Evolutionary conservation across 23 tunicate species (phyloP), one percentile per base, ranked within the genome.

Genomic region (Styela plicata): DNA sequence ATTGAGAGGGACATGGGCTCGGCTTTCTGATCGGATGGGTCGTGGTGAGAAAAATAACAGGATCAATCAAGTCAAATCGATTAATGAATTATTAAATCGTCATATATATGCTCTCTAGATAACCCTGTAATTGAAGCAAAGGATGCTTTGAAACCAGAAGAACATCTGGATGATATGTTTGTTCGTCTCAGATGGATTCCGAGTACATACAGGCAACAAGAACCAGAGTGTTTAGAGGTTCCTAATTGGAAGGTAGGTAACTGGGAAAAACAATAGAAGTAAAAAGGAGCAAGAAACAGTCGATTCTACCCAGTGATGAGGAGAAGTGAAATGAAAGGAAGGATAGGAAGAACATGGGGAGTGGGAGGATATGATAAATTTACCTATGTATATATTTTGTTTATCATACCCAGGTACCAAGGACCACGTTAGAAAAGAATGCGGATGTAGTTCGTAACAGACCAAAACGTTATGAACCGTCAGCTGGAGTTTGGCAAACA

Each of bases 391-490:
- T n/a, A n/a, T n/a, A n/a, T n/a, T n/a, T n/a, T n/a, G n/a, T n/a
- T n/a, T n/a, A n/a, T n/a, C n/a, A 16, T 27, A 67, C 18, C 31
- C 25, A 76, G 81, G 2, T 90, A 3, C 89, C 89, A 0, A 29
- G 69, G 5, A 74, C 89, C 31, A 85, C 96, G 2, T 52, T 66
- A 79, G 96, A 90, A 63, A 74, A 80, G 31, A 85, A 90, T 61
- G 69, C 96, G 10, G 96, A 90, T 63, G 68, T 90, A 85, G 96
- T 90, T 17, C 79, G 89, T 20, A 36, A 80, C 37, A 74, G 83
- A 69, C 81, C 88, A 1, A 84, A 85, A 31, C 53, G 86, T 21
- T 69, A 76, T 0, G 86, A 85, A 77, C 36, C 79, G 33, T 33
- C 52, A 2, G 82, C 70, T 19, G 68, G 83, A 18, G 83, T 63